Evolutionary conservation across 2,888 invertebrate species (phyloP), one percentile per base, ranked within the genome.

Genomic region (Euzetes globulus): DNA sequence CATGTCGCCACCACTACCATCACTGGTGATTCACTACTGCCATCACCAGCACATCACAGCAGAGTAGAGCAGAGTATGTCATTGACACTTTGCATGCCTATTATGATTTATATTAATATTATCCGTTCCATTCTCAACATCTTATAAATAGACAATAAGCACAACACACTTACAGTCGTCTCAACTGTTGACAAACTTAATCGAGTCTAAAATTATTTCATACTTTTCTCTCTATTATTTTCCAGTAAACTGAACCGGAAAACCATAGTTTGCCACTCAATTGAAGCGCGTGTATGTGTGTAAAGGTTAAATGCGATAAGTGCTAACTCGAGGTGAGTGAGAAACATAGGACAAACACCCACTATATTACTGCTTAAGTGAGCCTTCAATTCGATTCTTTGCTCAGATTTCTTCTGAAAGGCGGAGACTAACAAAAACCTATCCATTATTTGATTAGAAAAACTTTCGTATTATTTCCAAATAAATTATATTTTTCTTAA

Each of bases 221-320:
- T 71, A 50, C 47, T 29, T 71, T 45, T 50, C 50, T 27, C 25
- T 50, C 71, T 45, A 50, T 71, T 71, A 71, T 71, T 71, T 71
- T 71, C 71, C 71, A 71, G 71, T 71, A 71, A 71, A 71, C 47
- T 71, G 45, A 71, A 71, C 71, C 50, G 71, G 71, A 71, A 71
- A 71, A 71, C 63, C 63, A 63, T 63, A 63, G 63, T 63, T 63
- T 63, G n/a, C 63, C 29, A 63, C 63, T 63, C 63, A 63, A 63
- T 63, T 63, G 63, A 63, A 33, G 19, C 63, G 63, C 63, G 63
- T 63, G 63, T 63, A 33, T 63, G 63, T 33, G 33, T 63, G 58
- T 58, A 58, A 63, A 63, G 29, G 63, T 63, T 63, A 63, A 63
- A 63, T 37, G 58, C 27, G 58, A 27, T 58, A 58, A 63, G 33